Conservation (phyloP, 2,113 vertebrate genomes). For the Aepyceros melampus region DNA sequence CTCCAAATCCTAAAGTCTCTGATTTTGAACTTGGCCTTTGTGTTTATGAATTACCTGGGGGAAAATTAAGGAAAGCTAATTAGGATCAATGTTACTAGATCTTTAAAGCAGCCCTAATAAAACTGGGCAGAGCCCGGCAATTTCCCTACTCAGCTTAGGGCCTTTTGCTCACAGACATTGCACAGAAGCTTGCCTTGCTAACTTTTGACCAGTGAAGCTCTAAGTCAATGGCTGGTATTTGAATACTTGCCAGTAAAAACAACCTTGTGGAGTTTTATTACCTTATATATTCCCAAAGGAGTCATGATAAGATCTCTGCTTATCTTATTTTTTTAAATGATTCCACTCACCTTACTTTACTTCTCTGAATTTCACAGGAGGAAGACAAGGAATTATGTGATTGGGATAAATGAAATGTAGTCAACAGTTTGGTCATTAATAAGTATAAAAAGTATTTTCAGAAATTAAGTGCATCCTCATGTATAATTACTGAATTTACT, state of each 20-base stretch:
- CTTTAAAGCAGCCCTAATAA: background rate
- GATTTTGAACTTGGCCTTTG: constrained; percentile 3
- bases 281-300: constrained; percentile 47
- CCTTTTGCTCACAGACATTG: background rate
- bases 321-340: constrained; percentile 45
- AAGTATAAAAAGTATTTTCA: background rate
- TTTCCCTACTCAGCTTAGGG: background rate
- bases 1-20: background rate
- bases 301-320: constrained; percentile 43
- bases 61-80: constrained; percentile 9
- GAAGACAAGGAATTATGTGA: background rate
- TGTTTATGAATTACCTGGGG: background rate
- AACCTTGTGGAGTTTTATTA: constrained; percentile 58
- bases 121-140: background rate
- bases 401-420: background rate
- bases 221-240: constrained; percentile 58
- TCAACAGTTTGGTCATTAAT: background rate
- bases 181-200: constrained; percentile 35
- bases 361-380: background rate
- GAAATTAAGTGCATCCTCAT: background rate
- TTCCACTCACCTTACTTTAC: constrained; percentile 46
- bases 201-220: constrained; percentile 7
- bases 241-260: constrained; percentile 69
- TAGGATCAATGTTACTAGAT: background rate
- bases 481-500: background rate